Evolutionary conservation across 1,140 invertebrate species (phyloP), one percentile per base, ranked within the genome.

Genomic region (Drosophila prosaltans): DNA sequence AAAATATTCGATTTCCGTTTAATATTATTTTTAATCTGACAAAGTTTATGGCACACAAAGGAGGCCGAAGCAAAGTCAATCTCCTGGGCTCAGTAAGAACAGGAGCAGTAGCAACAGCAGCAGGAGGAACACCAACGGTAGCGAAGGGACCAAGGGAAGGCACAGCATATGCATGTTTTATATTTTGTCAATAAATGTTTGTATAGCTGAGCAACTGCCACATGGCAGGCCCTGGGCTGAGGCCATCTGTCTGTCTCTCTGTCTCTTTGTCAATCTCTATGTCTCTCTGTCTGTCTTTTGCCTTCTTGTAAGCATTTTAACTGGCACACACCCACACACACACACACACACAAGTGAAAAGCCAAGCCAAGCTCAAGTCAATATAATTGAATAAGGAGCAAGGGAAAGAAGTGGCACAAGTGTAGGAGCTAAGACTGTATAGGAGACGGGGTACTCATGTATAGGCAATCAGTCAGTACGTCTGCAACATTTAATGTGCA

Each of bases 401-500:
- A 70, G 73, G 43, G 32, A 36, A 36, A 36, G 32, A 36, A 36
- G 32, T 36, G 32, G 32, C 80, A 72, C 64, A 61, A 55, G 51
- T 43, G 41, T 43, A 43, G 41, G 41, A 43, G 41, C n/a, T n/a
- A 36, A 36, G 41, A n/a, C 45, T 10, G 6, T 10, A 2, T 3
- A 16, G 21, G 8, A 26, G 55, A 58, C 55, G 55, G 32, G 32
- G 28, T 62, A 71, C 71, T 74, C 66, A 77, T 77, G 61, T 65
- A 72, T 78, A 73, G 83, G 73, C 83, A 88, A 89, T 88, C 84
- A 89, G 79, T 90, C 86, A 74, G 79, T 75, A 74, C 76, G 77
- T 86, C 86, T 86, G 82, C 79, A 88, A 80, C 82, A 90, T 90
- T 90, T 76, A 86, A 90, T 91, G 88, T 88, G 86, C 86, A 90